Evolutionary conservation across 2,888 invertebrate genomes (phyloP), one percentile per base, ranked within the genome.

Genomic region (Cephus rjabovi): DNA sequence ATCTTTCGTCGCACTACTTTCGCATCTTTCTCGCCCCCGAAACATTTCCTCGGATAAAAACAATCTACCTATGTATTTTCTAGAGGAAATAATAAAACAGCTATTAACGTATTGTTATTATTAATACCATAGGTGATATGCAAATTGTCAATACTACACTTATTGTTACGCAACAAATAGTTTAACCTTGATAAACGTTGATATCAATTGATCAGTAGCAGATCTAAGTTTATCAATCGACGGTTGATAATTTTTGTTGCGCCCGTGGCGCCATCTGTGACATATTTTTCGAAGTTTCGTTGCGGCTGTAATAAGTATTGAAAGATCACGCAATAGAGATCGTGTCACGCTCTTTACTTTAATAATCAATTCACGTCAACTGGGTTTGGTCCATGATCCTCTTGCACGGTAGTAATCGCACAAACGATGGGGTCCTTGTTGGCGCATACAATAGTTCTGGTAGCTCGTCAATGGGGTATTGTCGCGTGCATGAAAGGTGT

Each of bases 321-420:
- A 23, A 56, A 56, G 23, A 56, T 56, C 56, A 56, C 23, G 56
- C 56, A 56, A 56, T 9, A 56, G 56, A 56, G 56, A 56, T 56
- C 71, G 33, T 71, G 33, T 71, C 71, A 37, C 35, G 74, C 34
- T 37, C 35, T n/a, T 73, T 76, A 76, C 69, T 73, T 37, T 31
- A 71, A 31, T 56, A 56, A 56, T 56, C 56, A 56, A 56, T 56
- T 9, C 23, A 23, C 56, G 56, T 56, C 56, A 56, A 56, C 15
- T 56, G 23, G 56, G 56, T 23, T 56, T 56, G 56, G 23, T 56
- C 56, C 56, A 56, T 56, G 56, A 56, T 56, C 56, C 56, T 56
- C 56, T 56, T 56, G 56, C 56, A 56, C 23, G 56, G 56, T 23
- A 23, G 23, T 56, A 56, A 56, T 56, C 23, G 56, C 56, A 23